phyloP scores from a whole-genome alignment of 2,888 invertebrate genomes.

The Dicyrtoma fusca region DNA sequence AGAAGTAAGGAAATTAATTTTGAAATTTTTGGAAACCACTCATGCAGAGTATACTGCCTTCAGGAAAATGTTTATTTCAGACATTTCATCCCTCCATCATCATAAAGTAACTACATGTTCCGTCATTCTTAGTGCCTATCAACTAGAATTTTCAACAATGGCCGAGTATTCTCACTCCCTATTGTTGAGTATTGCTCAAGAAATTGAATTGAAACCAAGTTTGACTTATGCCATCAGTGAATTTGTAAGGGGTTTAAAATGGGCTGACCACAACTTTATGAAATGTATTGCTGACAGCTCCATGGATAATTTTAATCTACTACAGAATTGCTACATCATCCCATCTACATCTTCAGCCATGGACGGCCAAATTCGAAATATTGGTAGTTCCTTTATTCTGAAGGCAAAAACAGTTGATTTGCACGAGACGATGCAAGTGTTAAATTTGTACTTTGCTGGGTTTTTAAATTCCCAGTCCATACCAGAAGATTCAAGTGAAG shows the following conservation, averaged over 20 bases:
- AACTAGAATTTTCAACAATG: constrained; percentile 8
- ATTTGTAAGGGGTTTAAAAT: constrained; percentile 16
- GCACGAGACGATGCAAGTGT: not conserved
- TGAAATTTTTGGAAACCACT: not conserved
- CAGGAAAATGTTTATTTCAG: constrained; percentile 4
- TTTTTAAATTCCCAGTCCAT: not conserved
- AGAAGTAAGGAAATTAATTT: not conserved
- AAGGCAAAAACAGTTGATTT: constrained; percentile 5
- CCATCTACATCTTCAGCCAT: not conserved
- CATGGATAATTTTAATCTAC: not conserved
- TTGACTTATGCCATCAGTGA: constrained; percentile 12
- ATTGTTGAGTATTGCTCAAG: not conserved
- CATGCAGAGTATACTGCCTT: not conserved
- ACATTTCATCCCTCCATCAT: not conserved
- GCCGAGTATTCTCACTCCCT: constrained; percentile 8
- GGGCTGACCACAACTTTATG: constrained; percentile 13
- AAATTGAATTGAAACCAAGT: constrained; percentile 7
- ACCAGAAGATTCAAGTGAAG: not conserved
- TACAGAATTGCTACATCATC: not conserved
- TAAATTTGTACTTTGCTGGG: constrained; percentile 1
- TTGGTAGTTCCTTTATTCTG: too few relatives aligned
- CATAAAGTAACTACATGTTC: not conserved
- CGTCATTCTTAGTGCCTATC: not conserved
- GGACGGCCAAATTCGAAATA: too few relatives aligned
- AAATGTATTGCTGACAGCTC: not conserved